phyloP scores from a whole-genome alignment of 2,888 invertebrate genomes.

The Troilus luridus region DNA sequence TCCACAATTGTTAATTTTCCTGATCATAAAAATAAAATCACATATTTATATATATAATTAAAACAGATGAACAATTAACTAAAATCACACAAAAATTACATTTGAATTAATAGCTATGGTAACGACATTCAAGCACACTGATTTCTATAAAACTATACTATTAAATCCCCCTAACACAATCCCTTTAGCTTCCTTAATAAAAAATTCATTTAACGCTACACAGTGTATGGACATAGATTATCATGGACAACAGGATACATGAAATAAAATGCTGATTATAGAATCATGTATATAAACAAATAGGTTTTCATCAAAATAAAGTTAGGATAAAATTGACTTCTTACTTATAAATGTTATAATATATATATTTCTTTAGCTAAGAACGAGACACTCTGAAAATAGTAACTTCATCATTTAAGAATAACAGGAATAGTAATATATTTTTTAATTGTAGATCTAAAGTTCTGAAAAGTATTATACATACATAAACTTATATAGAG shows the following conservation, averaged over 20 bases:
- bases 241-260: slow-evolving; percentile 45
- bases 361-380: too few species aligned
- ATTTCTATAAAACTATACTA: slow-evolving; percentile 52
- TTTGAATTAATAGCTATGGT: slow-evolving; percentile 53
- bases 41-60: slow-evolving; percentile 20
- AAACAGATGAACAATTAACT: slow-evolving; percentile 43
- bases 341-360: too few species aligned
- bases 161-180: slow-evolving; percentile 40
- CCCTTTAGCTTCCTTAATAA: slow-evolving; percentile 28
- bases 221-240: background rate
- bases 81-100: slow-evolving; percentile 55
- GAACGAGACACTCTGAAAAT: too few species aligned
- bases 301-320: background rate
- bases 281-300: background rate
- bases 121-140: slow-evolving; percentile 57
- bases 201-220: slow-evolving; percentile 23
- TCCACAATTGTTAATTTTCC: slow-evolving; percentile 13
- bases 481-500: too few species aligned
- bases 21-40: slow-evolving; percentile 41
- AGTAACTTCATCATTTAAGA: too few species aligned
- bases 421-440: too few species aligned
- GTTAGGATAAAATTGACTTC: background rate
- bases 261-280: slow-evolving; percentile 17
- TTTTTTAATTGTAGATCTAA: too few species aligned
- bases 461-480: too few species aligned